Conservation (phyloP, 64 coral and sea anemone genomes). For the Dendronephthya gigantea region DNA sequence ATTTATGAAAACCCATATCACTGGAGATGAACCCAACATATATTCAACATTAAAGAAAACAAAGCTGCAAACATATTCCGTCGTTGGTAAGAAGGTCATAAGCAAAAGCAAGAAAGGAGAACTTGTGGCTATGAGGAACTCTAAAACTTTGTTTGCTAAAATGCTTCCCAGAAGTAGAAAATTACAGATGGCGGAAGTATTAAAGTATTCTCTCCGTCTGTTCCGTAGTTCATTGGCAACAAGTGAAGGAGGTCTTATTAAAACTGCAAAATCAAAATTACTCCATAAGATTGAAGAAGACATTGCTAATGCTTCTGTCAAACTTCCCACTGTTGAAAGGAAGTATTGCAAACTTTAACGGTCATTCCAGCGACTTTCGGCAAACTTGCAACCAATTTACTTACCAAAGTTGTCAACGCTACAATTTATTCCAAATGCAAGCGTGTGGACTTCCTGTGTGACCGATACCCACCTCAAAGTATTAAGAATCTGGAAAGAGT, state of each 20-base stretch:
- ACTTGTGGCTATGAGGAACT: slow-evolving; percentile 15
- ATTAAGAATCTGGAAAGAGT: not conserved
- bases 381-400: not conserved
- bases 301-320: not conserved
- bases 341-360: not conserved
- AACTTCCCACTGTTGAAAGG: not conserved
- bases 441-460: not conserved
- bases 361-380: not conserved
- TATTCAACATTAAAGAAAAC: not conserved
- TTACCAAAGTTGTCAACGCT: not conserved
- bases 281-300: not conserved
- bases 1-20: not conserved
- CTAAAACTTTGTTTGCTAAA: slow-evolving; percentile 1
- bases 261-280: not conserved
- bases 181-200: not conserved
- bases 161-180: not conserved
- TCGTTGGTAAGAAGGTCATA: not conserved
- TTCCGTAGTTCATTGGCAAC: not conserved
- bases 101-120: not conserved
- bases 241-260: not conserved
- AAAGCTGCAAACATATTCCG: not conserved
- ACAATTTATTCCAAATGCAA: not conserved
- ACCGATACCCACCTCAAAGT: not conserved
- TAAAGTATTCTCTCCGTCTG: not conserved
- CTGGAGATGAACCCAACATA: not conserved